phyloP scores from a whole-genome alignment of 2,888 invertebrate species.

The Barypeithes pellucidus region DNA sequence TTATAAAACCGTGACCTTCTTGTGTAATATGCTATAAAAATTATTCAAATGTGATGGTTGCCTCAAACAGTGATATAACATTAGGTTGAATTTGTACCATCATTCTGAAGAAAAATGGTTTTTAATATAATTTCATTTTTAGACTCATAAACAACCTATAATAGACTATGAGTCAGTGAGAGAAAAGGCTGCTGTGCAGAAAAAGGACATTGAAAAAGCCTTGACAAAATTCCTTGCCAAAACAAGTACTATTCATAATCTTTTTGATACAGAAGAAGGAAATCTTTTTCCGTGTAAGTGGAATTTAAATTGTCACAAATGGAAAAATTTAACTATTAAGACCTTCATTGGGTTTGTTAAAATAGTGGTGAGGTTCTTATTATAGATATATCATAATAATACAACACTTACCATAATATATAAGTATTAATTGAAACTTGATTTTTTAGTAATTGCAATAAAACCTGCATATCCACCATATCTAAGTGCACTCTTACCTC shows the following conservation, averaged over 20 bases:
- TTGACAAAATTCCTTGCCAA: constrained; percentile 94
- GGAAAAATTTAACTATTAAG: too few relatives aligned
- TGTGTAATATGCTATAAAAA: too few relatives aligned
- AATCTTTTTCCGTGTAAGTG: constrained; percentile 90
- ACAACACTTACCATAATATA: too few relatives aligned
- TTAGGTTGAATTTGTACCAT: too few relatives aligned
- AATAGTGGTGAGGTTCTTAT: too few relatives aligned
- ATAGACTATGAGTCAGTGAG: constrained; percentile 97
- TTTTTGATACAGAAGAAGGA: constrained; percentile 92
- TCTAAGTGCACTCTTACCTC: constrained; percentile 88
- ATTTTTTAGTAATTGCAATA: constrained; percentile 86
- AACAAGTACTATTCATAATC: constrained; percentile 89
- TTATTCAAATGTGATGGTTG: too few relatives aligned
- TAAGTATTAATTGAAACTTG: too few relatives aligned
- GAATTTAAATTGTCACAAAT: too few relatives aligned
- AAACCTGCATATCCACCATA: constrained; percentile 88
- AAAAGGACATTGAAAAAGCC: constrained; percentile 93
- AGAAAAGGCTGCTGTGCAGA: constrained; percentile 95
- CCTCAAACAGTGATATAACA: too few relatives aligned
- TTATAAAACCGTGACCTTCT: too few relatives aligned
- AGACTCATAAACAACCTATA: constrained; percentile 96
- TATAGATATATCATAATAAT: too few relatives aligned
- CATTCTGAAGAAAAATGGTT: too few relatives aligned
- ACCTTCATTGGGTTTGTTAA: constrained; percentile 9
- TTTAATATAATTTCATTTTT: constrained; percentile 62